Conservation (phyloP, 2,888 invertebrate species). For the Orgyia antiqua region DNA sequence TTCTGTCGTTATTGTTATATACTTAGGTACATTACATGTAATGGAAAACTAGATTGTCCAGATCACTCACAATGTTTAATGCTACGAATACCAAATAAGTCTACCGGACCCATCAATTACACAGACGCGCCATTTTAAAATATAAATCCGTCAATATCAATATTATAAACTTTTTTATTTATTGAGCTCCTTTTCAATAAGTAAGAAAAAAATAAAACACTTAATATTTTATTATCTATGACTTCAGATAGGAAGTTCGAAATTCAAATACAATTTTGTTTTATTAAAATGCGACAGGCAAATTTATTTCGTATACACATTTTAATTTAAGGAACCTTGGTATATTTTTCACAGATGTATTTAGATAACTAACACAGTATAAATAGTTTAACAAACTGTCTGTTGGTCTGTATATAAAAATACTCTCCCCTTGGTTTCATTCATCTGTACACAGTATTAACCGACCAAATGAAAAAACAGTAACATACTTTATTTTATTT, state of each 20-base stretch:
- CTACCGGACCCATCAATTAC: constrained; percentile 30
- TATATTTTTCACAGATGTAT: constrained; percentile 13
- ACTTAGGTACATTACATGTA: constrained; percentile 12
- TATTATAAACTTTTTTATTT: constrained; percentile 25
- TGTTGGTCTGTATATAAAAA: constrained; percentile 48
- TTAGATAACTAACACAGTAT: constrained; percentile 25
- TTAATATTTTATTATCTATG: too few species aligned
- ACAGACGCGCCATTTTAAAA: constrained; percentile 28
- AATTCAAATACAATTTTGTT: too few species aligned
- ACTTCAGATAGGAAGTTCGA: too few species aligned
- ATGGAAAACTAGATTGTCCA: constrained; percentile 43
- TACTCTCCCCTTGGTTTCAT: constrained; percentile 46
- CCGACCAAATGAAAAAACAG: constrained; percentile 40
- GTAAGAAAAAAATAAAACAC: too few species aligned
- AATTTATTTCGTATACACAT: too few species aligned
- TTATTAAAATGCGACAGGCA: too few species aligned
- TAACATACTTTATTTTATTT: constrained; percentile 43
- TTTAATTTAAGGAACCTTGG: too few species aligned
- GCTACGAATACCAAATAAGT: constrained; percentile 40
- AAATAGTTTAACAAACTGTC: constrained; percentile 37
- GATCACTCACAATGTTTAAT: constrained; percentile 35
- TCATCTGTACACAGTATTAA: constrained; percentile 39
- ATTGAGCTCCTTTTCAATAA: constrained; percentile 18
- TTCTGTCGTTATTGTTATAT: constrained; percentile 9
- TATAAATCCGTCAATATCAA: constrained; percentile 32